phyloP scores from a whole-genome alignment of 2,797 vertebrate species.

The Paratrypauchen microcephalus region DNA sequence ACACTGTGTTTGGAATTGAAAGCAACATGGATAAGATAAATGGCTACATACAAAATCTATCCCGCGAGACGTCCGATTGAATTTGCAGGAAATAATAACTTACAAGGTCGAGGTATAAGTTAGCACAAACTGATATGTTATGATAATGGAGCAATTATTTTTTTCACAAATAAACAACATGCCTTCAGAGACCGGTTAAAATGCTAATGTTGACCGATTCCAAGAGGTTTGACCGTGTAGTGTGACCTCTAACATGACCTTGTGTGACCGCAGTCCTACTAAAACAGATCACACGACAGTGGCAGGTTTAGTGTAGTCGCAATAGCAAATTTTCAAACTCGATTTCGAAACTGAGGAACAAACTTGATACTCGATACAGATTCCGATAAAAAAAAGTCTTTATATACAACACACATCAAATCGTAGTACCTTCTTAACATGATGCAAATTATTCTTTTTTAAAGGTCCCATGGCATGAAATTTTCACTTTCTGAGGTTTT shows the following conservation, averaged over 20 bases:
- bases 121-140: background rate
- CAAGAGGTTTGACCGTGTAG: background rate
- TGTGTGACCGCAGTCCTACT: background rate
- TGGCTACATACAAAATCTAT: background rate
- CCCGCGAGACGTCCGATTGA: background rate
- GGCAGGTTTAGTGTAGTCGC: too few relatives aligned
- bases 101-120: constrained; percentile 1
- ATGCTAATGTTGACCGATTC: background rate
- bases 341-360: too few relatives aligned
- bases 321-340: background rate
- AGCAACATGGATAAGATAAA: background rate
- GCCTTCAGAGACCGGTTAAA: constrained; percentile 5
- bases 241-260: background rate
- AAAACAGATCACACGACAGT: background rate
- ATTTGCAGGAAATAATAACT: constrained; percentile 11
- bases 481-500: too few relatives aligned
- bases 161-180: constrained; percentile 9
- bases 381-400: background rate
- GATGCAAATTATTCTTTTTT: too few relatives aligned
- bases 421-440: too few relatives aligned
- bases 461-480: too few relatives aligned
- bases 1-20: background rate
- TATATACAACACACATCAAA: too few relatives aligned
- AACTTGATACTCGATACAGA: too few relatives aligned
- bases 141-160: constrained; percentile 5